Evolutionary conservation across 2,888 invertebrate genomes (phyloP).

Genomic region (Cerceris ruficornis): DNA sequence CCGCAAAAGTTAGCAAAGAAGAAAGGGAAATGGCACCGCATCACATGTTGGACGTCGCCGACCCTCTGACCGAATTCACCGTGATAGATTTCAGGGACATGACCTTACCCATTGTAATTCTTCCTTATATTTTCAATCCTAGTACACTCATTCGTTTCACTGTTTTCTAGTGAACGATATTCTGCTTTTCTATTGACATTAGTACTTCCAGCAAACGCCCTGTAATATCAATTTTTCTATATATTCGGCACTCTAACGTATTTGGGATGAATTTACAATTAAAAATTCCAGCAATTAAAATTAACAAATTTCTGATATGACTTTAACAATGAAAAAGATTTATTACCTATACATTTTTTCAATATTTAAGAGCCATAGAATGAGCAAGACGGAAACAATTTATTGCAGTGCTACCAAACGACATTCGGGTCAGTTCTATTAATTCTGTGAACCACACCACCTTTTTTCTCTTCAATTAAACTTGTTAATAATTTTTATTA

Average conservation of each 20-base stretch:
- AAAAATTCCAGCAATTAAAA: no score
- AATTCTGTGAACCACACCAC: no score
- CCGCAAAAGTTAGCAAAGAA: constrained; percentile 94
- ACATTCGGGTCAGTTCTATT: no score
- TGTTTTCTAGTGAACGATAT: no score
- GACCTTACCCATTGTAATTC: constrained; percentile 92
- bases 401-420: no score
- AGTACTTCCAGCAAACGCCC: background rate
- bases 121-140: background rate
- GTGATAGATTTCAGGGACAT: constrained; percentile 92
- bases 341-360: no score
- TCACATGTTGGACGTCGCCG: constrained; percentile 93
- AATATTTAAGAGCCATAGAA: no score
- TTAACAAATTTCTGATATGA: no score
- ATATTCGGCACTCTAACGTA: background rate
- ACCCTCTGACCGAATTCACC: constrained; percentile 90
- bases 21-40: constrained; percentile 91
- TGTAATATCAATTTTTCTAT: background rate
- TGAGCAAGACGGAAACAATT: no score
- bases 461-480: no score
- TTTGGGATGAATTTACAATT: background rate
- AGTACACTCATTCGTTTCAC: background rate
- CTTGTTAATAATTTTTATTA: no score
- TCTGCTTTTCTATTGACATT: background rate
- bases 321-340: no score